Base-by-base conservation (phyloP, 2,113 vertebrate genomes). In the Gadus chalcogrammus region DNA sequence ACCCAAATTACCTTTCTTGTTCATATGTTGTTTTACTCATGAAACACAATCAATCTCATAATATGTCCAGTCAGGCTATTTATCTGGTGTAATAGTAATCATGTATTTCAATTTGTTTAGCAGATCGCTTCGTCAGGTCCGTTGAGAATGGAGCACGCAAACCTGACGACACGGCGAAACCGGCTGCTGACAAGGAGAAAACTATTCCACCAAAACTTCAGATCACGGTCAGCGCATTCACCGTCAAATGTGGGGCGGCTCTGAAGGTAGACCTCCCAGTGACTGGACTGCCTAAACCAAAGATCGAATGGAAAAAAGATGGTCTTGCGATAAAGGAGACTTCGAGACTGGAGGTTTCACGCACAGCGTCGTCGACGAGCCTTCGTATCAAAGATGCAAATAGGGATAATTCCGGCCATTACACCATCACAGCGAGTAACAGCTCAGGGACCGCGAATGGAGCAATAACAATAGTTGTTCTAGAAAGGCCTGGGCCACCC, bases 401-500 rank as follows among this genome's bases (percentile, higher is more conserved):
- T 76, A 97, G 93, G 80, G 96, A 98, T 75, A 95, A 99, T 79
- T 92, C 93, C 22, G 97, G 97, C 72, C 96, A 96, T 84, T 99
- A 98, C 53, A 89, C 87, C 31, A 69, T 99, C 78, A 96, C 88
- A 70, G 95, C 95, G 81, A 93, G 92, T 79, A 99, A 97, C 55
- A 90, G 79, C 76, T 92, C 93, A 74, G 97, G 96, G 65, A 91
- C 88, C 5, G 85, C 88, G 75, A 90, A 88, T 76, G 95, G 94
- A 74, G 91, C 95, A 69, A 89, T 99, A 82, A 93, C 83, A 24
- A 81, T 99, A 83, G 92, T 97, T 55, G 91, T 98, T 83, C 89
- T 99, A 60, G 97, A 99, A 86, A 99, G 96, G 77, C 96, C 97
- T 67, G 96, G 95, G 64, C 94, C 95, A 84, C 96, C 97, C 61